Conservation (phyloP, 2,888 invertebrate species). For the Hermaeophaga mercurialis region DNA sequence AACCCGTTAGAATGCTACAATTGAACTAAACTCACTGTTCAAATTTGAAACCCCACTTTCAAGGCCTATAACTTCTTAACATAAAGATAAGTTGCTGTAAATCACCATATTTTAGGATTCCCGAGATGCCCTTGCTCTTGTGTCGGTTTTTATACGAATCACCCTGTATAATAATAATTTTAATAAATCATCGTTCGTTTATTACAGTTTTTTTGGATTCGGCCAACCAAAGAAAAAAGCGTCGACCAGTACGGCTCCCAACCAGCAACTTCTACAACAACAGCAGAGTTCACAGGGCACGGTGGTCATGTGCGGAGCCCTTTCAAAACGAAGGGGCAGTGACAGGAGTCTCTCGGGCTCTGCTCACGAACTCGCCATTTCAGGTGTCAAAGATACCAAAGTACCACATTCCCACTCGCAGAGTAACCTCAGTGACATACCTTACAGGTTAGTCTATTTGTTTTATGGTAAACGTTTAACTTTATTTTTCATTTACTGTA, state of each 20-base stretch:
- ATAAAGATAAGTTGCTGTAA: too few species aligned
- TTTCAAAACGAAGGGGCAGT: constrained; percentile 76
- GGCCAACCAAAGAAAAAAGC: constrained; percentile 86
- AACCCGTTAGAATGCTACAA: too few species aligned
- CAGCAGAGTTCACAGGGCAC: constrained; percentile 49
- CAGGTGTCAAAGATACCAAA: constrained; percentile 62
- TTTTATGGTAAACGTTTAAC: too few species aligned
- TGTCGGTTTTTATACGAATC: too few species aligned
- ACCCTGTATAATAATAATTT: too few species aligned
- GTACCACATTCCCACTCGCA: constrained; percentile 89
- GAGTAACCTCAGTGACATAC: constrained; percentile 85
- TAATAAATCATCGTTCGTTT: too few species aligned
- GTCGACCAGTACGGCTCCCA: constrained; percentile 62
- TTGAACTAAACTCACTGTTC: too few species aligned
- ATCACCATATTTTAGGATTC: too few species aligned
- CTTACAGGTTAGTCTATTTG: constrained; percentile 75
- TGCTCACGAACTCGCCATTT: constrained; percentile 80
- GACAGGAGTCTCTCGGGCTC: constrained; percentile 85
- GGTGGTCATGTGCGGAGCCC: constrained; percentile 54
- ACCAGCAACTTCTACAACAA: constrained; percentile 57
- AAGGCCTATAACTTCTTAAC: too few species aligned
- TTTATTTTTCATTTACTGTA: too few species aligned
- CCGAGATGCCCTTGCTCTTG: too few species aligned
- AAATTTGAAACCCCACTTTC: too few species aligned
- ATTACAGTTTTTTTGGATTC: constrained; percentile 83